Evolutionary conservation across 2,797 vertebrate species (phyloP).

Genomic region (Falco peregrinus): DNA sequence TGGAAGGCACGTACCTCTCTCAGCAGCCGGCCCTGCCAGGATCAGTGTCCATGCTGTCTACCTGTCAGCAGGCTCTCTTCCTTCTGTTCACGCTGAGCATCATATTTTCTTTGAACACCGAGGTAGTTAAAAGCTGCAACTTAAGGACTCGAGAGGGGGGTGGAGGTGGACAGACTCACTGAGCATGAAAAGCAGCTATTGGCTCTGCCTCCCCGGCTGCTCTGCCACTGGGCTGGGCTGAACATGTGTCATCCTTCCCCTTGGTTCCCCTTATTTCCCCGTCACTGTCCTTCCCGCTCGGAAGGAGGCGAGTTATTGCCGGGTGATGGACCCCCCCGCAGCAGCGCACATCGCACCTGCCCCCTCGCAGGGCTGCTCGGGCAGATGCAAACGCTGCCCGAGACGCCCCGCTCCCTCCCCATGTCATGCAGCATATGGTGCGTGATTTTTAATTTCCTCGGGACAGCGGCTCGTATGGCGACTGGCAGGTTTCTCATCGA

Average conservation of each 20-base stretch:
- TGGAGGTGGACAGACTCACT: slow-evolving; percentile 13
- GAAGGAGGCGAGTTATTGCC: not conserved
- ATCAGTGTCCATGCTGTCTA: slow-evolving; percentile 31
- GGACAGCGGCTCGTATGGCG: not conserved
- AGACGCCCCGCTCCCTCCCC: not conserved
- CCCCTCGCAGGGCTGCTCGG: not conserved
- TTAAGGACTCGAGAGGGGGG: slow-evolving; percentile 2
- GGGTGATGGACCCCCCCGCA: not conserved
- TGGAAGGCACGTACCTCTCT: slow-evolving; percentile 58
- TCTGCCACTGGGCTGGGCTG: slow-evolving; percentile 34
- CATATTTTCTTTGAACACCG: slow-evolving; percentile 5
- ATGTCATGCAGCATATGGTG: not conserved
- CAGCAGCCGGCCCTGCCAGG: slow-evolving; percentile 50
- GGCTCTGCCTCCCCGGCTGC: slow-evolving; percentile 45
- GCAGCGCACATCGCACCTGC: not conserved
- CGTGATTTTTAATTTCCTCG: slow-evolving; percentile 57
- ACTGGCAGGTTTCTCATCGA: not conserved
- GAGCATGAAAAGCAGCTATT: slow-evolving; percentile 23
- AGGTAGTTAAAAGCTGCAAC: slow-evolving; percentile 36
- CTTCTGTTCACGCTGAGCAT: slow-evolving; percentile 56
- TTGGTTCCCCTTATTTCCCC: not conserved
- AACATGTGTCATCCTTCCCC: slow-evolving; percentile 21
- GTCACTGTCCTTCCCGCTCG: not conserved
- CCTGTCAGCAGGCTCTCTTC: slow-evolving; percentile 48
- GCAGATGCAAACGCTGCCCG: not conserved